These are phyloP conservation scores for Bradypodion ventrale DNA, from an alignment of 2,797 vertebrate genomes.

Conservation along the genomic window DNA sequence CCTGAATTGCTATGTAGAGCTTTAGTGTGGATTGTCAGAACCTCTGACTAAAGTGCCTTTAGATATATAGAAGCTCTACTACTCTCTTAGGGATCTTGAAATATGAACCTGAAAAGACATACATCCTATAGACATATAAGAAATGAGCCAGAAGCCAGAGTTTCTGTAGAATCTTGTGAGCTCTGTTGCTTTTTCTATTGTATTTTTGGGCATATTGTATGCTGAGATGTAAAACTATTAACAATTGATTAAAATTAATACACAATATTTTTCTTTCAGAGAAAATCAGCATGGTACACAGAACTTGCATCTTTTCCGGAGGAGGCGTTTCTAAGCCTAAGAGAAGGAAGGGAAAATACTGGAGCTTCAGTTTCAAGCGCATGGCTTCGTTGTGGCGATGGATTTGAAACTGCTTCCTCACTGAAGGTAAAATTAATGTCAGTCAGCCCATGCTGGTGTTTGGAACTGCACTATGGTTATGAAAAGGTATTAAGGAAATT, in stretches of 20 bases:
- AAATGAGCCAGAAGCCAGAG: not conserved
- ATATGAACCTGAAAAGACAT: not conserved
- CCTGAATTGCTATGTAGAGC: not conserved
- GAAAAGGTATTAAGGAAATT: not conserved
- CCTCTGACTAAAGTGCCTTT: not conserved
- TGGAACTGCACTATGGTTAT: conserved; percentile 26
- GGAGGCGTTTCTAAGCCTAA: conserved; percentile 53
- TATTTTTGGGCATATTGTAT: not conserved
- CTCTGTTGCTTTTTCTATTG: not conserved
- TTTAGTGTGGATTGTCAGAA: not conserved
- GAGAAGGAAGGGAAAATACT: conserved; percentile 52
- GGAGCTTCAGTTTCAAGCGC: conserved; percentile 73
- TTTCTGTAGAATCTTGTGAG: not conserved
- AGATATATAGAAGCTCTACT: not conserved
- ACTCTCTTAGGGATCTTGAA: not conserved
- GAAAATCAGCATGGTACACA: conserved; percentile 74
- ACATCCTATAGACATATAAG: not conserved
- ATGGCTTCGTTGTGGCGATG: conserved; percentile 86
- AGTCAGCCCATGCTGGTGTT: not conserved
- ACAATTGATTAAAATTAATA: not conserved
- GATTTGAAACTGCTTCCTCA: conserved; percentile 74
- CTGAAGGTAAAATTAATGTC: conserved; percentile 60
- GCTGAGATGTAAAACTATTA: not conserved
- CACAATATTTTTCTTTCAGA: conserved; percentile 64
- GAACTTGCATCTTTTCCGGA: conserved; percentile 78